Evolutionary conservation across 2,113 vertebrate genomes (phyloP).

Genomic region (Menura novaehollandiae): DNA sequence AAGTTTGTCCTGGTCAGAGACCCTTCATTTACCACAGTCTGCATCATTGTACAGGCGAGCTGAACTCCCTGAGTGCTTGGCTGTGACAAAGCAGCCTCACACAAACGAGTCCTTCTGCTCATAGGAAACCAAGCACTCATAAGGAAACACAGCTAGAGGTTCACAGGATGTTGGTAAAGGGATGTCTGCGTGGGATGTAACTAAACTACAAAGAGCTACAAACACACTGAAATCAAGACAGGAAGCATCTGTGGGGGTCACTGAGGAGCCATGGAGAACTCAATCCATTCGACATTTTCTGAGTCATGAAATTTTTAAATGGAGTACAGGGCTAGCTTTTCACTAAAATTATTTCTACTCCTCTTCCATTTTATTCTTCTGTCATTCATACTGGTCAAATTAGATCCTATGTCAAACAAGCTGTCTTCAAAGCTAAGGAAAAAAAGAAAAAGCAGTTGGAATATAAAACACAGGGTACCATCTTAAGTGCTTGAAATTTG

Average conservation of each 20-base stretch:
- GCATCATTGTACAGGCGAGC: background rate
- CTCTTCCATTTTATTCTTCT: background rate
- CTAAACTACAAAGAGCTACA: constrained; percentile 29
- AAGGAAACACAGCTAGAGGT: constrained; percentile 11
- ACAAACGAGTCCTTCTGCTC: background rate
- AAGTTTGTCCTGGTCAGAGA: background rate
- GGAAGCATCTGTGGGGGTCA: constrained; percentile 60
- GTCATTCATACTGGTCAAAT: background rate
- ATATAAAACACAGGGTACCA: background rate
- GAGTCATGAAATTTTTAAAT: background rate
- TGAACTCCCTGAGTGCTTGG: accelerated
- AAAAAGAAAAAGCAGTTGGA: background rate
- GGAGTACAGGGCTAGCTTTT: background rate
- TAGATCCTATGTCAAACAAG: background rate
- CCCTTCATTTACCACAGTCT: background rate
- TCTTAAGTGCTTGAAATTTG: background rate
- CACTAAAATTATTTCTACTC: background rate
- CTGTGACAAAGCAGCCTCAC: background rate
- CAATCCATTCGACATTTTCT: background rate
- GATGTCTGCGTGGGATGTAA: constrained; percentile 17
- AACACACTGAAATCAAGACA: constrained; percentile 1
- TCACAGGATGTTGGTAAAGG: constrained; percentile 48
- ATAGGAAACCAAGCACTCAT: background rate
- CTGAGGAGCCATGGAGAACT: background rate
- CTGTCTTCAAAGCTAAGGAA: background rate